These are phyloP conservation scores for Argya squamiceps DNA, from an alignment of 2,797 vertebrate genomes.

Conservation along the genomic window DNA sequence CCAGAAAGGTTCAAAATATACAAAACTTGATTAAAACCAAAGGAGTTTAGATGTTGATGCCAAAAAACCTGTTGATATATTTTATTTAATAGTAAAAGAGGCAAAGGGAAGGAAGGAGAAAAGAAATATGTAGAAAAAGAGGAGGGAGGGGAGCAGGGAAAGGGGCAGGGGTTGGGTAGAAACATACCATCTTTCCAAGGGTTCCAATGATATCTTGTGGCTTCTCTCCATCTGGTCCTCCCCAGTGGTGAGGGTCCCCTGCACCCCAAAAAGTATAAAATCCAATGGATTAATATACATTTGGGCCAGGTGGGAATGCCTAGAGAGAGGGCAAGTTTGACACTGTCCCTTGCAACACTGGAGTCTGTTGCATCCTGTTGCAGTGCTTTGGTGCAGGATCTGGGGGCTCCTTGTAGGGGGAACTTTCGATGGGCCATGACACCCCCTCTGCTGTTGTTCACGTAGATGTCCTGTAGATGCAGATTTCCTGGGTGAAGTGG, in stretches of 20 bases:
- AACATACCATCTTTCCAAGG: not conserved
- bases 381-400: not conserved
- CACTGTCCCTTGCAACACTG: not conserved
- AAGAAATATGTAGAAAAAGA: not conserved
- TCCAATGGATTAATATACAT: not conserved
- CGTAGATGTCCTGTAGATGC: rapidly evolving
- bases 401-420: not conserved
- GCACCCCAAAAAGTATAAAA: not conserved
- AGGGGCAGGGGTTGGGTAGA: not conserved
- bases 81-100: not conserved
- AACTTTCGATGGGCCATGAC: not conserved
- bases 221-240: not conserved
- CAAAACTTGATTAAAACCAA: not conserved
- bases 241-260: not conserved
- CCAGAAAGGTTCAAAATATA: not conserved
- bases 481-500: not conserved
- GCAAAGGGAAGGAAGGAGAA: not conserved
- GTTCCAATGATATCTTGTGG: rapidly evolving
- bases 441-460: not conserved
- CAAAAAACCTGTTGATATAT: not conserved
- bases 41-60: not conserved
- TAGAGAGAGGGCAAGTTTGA: not conserved
- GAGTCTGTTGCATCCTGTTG: not conserved
- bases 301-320: not conserved
- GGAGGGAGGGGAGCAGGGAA: not conserved